phyloP scores from a whole-genome alignment of 92 coral and sea anemone species.

The Zoanthus sociatus region DNA sequence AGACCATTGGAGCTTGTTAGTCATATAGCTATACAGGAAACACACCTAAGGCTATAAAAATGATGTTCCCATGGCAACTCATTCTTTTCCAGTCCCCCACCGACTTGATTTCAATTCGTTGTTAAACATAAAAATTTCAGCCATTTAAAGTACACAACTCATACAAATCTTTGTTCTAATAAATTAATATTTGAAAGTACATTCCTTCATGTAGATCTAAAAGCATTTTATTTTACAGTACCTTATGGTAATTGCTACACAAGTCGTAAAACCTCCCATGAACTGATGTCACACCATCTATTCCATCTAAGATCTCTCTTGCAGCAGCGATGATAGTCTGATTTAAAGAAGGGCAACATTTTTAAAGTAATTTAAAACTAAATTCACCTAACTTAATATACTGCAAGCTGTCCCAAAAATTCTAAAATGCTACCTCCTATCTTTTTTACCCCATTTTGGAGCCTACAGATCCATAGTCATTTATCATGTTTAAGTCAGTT shows the following conservation, averaged over 20 bases:
- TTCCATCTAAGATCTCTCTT: slow-evolving; percentile 90
- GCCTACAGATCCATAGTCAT: no score
- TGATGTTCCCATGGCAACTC: no score
- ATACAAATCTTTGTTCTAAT: background rate
- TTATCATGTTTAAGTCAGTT: no score
- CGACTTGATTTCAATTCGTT: no score
- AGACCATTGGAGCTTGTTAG: no score
- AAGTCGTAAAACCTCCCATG: slow-evolving; percentile 94
- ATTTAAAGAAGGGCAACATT: background rate
- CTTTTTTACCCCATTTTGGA: no score
- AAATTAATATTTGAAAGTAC: background rate
- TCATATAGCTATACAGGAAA: no score
- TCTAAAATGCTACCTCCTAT: background rate
- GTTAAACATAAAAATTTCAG: no score
- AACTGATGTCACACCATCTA: slow-evolving; percentile 94
- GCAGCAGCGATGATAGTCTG: slow-evolving; percentile 86
- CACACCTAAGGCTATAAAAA: no score
- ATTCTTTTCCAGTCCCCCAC: no score
- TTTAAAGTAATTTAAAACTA: background rate
- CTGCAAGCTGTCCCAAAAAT: background rate
- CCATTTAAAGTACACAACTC: no score
- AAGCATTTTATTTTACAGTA: slow-evolving; percentile 1
- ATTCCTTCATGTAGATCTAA: background rate
- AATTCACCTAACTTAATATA: background rate
- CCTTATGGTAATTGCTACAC: slow-evolving; percentile 95